Evolutionary conservation across 1,140 invertebrate species (phyloP), one percentile per base, ranked within the genome.

Genomic region (Drosophila ironensis): DNA sequence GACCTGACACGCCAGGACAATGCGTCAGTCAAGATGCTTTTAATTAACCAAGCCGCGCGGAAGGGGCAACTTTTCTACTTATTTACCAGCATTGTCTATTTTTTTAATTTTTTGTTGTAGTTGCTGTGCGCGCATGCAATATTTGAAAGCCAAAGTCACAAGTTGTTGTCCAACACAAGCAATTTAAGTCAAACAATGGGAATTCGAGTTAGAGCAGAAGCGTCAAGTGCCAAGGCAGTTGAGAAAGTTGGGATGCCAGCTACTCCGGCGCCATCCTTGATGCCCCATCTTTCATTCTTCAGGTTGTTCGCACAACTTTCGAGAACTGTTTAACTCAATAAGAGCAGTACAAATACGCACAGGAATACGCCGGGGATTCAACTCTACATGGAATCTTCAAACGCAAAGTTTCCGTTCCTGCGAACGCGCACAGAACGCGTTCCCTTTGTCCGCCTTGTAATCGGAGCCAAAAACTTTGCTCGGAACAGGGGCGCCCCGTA

Each of bases 281-380:
- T 16, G 11, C 12, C 33, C 7, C 14, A 17, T 37, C 14, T 7
- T 33, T 33, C 30, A 33, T 33, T 12, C 11, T 33, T 33, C 30
- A 33, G 33, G 12, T 16, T 16, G 3, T 25, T n/a, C 24, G 9
- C 42, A n/a, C 48, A 59, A 66, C 54, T 61, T 72, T 70, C 47
- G 51, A 45, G 30, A 84, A 67, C 64, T 84, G 78, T 78, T 86
- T 84, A 86, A 84, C 78, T 84, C 73, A 86, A 86, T 84, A 84
- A 86, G 78, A 74, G 80, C 68, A 56, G 70, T 53, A 54, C 80
- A 86, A 84, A 86, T 86, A 84, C 57, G 8, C 2, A 3, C 30
- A 33, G 14, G 47, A 70, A 53, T 19, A 41, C 35, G 41, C n/a
- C 30, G 46, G 4, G 33, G 20, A 37, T 44, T 40, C 7, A 9